Evolutionary conservation across 2,113 vertebrate species (phyloP).

Genomic region (Nestor notabilis): DNA sequence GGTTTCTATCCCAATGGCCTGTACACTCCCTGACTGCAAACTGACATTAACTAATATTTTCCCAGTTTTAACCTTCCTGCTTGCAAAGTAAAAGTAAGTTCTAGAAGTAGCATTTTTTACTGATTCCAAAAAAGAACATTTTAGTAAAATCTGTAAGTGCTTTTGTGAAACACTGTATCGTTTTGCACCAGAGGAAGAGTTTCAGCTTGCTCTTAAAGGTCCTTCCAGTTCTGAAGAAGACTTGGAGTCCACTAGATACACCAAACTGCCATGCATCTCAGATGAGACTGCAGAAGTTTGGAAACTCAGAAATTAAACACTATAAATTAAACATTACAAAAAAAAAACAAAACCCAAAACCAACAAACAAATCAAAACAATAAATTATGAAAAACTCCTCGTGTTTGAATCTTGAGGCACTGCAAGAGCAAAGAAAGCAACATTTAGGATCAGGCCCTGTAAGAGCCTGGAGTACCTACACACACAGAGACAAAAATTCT

Average conservation of each 20-base stretch:
- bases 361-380: neutral
- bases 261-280: neutral
- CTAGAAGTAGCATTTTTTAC: neutral
- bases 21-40: neutral
- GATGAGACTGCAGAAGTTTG: neutral
- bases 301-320: neutral
- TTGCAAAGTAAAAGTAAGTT: neutral
- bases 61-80: neutral
- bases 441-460: neutral
- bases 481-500: neutral
- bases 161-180: neutral
- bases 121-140: neutral
- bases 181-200: neutral
- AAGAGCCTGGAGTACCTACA: neutral
- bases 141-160: neutral
- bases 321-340: neutral
- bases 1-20: neutral
- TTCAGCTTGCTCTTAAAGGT: neutral
- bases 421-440: neutral
- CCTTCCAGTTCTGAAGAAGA: neutral
- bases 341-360: neutral
- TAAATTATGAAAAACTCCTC: neutral
- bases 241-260: neutral
- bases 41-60: neutral
- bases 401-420: neutral